These are phyloP conservation scores for Moxostoma hubbsi DNA, from an alignment of 2,797 vertebrate species.

Conservation along the genomic window DNA sequence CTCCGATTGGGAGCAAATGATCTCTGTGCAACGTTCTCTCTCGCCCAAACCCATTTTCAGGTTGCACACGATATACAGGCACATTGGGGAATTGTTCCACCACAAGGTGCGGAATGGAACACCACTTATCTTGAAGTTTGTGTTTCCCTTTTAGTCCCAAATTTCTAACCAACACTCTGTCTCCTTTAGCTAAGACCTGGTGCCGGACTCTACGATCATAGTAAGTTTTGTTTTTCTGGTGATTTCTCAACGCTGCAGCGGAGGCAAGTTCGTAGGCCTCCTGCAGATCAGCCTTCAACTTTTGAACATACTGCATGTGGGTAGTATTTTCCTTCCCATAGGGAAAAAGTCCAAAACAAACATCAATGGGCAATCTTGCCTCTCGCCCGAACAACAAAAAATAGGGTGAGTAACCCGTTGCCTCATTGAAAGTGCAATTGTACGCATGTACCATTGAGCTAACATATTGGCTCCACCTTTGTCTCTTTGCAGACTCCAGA, in stretches of 20 bases:
- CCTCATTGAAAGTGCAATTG: slow-evolving; percentile 11
- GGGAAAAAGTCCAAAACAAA: slow-evolving; percentile 63
- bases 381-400: neutral
- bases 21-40: neutral
- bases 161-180: too few species aligned
- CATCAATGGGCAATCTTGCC: neutral
- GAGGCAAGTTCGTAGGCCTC: too few species aligned
- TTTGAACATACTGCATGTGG: too few species aligned
- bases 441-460: neutral
- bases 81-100: too few species aligned
- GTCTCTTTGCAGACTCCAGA: neutral
- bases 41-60: neutral
- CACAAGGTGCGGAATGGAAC: too few species aligned
- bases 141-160: too few species aligned
- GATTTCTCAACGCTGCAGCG: too few species aligned
- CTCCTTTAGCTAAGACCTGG: too few species aligned
- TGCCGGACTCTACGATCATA: too few species aligned
- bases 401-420: neutral
- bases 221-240: too few species aligned
- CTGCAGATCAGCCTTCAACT: too few species aligned
- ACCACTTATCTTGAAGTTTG: too few species aligned
- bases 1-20: neutral
- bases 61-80: neutral
- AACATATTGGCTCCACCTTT: neutral
- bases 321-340: neutral